Conservation (phyloP, 1,140 invertebrate genomes). For the Papilio helenus region DNA sequence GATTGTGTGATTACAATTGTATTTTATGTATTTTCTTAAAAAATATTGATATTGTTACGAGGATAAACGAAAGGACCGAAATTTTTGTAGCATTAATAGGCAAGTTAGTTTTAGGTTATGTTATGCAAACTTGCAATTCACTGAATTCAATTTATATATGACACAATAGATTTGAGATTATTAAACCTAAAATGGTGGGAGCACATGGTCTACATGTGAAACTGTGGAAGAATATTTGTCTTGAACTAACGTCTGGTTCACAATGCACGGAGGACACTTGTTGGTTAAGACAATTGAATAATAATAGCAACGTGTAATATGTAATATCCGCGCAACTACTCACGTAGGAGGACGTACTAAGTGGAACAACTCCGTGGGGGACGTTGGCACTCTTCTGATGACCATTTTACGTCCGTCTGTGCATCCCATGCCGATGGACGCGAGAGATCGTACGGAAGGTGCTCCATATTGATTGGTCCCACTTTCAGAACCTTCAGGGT, state of each 20-base stretch:
- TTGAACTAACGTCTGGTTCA: not conserved
- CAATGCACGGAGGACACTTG: not conserved
- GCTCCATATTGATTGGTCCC: slow-evolving; percentile 83
- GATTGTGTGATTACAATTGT: no score
- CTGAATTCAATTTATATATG: not conserved
- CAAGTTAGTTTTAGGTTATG: slow-evolving; percentile 31
- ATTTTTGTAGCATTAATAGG: not conserved
- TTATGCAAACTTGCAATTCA: slow-evolving; percentile 16
- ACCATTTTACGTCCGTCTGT: slow-evolving; percentile 93
- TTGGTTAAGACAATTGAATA: slow-evolving; percentile 72
- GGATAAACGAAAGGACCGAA: not conserved
- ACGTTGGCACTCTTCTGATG: slow-evolving; percentile 90
- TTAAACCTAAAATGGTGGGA: not conserved
- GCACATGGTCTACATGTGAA: not conserved
- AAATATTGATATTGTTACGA: not conserved
- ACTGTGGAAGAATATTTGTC: not conserved
- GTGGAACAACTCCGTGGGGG: slow-evolving; percentile 91
- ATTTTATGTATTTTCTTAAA: not conserved
- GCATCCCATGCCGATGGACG: slow-evolving; percentile 92
- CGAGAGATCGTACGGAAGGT: slow-evolving; percentile 88
- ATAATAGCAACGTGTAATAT: slow-evolving; percentile 73
- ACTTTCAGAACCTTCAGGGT: slow-evolving; percentile 78
- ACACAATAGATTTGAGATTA: not conserved
- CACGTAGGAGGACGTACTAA: slow-evolving; percentile 91
- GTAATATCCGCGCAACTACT: slow-evolving; percentile 83